A percentile compares a stretch with the other conserved stretches of the same genome.
phyloP scores from a whole-genome alignment of 2,888 invertebrate species.

The Acrobasis repandana region DNA sequence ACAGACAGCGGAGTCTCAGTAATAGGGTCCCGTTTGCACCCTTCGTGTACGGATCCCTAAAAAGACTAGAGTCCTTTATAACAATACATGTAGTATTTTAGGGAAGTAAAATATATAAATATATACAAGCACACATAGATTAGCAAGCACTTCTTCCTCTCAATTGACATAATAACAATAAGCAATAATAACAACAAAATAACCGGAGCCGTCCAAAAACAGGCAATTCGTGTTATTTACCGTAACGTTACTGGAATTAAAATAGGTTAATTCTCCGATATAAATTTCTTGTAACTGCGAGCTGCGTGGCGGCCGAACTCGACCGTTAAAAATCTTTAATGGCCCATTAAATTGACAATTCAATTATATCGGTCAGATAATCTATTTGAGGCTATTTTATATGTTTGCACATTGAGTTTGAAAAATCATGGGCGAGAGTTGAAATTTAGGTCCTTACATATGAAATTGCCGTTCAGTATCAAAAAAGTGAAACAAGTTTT shows the following conservation, averaged over 20 bases:
- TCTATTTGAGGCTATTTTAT: constrained; percentile 17
- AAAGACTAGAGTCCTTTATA: no score
- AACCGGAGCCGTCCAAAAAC: constrained; percentile 23
- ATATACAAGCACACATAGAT: no score
- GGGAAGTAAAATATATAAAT: no score
- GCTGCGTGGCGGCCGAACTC: constrained; percentile 7
- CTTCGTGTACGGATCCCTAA: no score
- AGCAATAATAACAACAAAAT: constrained; percentile 6
- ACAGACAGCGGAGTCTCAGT: no score
- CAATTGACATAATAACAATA: constrained; percentile 6
- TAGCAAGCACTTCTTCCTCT: not conserved
- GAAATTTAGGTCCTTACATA: no score
- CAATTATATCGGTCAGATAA: constrained; percentile 27
- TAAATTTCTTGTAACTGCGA: constrained; percentile 35
- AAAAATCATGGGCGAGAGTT: no score
- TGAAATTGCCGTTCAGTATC: no score
- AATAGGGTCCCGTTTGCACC: no score
- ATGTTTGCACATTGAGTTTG: not conserved
- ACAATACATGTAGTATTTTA: no score
- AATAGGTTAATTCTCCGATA: constrained; percentile 34
- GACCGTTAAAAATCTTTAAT: constrained; percentile 32
- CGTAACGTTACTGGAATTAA: constrained; percentile 33
- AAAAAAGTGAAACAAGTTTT: no score
- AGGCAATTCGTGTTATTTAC: constrained; percentile 33
- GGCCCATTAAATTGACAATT: constrained; percentile 32